Conservation (phyloP, 1,140 invertebrate genomes). For the Sitobion miscanthi region DNA sequence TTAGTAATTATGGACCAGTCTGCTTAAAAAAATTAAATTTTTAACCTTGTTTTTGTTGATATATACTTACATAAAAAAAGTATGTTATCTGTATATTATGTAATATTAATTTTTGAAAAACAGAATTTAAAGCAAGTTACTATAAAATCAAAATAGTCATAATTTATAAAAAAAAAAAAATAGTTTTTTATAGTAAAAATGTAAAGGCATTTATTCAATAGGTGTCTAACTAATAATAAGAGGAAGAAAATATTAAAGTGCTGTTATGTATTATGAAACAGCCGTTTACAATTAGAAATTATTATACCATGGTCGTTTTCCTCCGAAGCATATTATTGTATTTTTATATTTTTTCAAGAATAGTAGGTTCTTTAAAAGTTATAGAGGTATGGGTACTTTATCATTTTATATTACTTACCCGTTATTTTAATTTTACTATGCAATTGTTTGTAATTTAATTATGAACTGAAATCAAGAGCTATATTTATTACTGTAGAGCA, state of each 20-base stretch:
- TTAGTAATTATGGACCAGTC: not conserved
- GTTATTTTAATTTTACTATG: not conserved
- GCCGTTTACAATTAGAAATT: too few species aligned
- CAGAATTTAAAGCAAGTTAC: not conserved
- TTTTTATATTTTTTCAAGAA: too few species aligned
- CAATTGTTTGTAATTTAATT: not conserved
- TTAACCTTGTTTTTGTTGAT: not conserved
- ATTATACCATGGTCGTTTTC: too few species aligned
- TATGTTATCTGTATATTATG: not conserved
- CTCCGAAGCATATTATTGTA: too few species aligned
- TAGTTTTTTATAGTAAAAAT: too few species aligned
- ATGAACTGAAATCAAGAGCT: not conserved
- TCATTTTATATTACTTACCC: not conserved
- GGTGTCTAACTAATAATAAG: not conserved
- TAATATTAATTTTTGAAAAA: not conserved
- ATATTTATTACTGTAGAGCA: not conserved
- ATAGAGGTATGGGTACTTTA: not conserved
- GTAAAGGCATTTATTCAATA: not conserved
- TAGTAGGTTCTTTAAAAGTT: too few species aligned
- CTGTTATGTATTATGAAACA: too few species aligned
- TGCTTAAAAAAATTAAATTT: not conserved
- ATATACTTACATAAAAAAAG: not conserved
- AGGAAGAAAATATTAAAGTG: too few species aligned
- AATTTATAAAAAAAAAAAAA: too few species aligned
- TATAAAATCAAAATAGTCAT: too few species aligned